Conservation (phyloP, 1,140 invertebrate genomes). For the Scaptodrosophila lebanonensis region DNA sequence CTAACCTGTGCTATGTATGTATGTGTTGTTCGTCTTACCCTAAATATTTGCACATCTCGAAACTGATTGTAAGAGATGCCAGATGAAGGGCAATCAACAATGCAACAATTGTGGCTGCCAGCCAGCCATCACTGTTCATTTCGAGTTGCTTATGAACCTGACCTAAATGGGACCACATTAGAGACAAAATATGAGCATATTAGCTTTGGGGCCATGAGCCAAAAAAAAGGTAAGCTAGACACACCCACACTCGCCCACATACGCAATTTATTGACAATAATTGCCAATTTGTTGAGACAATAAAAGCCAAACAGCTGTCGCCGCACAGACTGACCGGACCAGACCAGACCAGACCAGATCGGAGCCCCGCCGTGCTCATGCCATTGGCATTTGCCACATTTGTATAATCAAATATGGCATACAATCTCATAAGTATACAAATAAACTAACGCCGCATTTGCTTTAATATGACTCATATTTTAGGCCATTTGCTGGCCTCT, state of each 20-base stretch:
- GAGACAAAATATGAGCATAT: slow-evolving; percentile 63
- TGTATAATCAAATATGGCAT: slow-evolving; percentile 29
- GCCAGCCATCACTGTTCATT: slow-evolving; percentile 6
- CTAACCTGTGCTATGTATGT: slow-evolving; percentile 55
- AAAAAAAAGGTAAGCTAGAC: slow-evolving; percentile 51
- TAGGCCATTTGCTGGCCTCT: too few relatives aligned
- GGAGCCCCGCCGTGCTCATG: too few relatives aligned
- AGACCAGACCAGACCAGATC: too few relatives aligned
- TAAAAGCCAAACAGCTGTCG: slow-evolving; percentile 68
- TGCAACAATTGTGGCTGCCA: slow-evolving; percentile 25
- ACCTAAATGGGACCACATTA: slow-evolving; percentile 68
- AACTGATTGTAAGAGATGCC: too few relatives aligned
- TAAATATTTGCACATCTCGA: slow-evolving; percentile 52
- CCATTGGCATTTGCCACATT: slow-evolving; percentile 16
- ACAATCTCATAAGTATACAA: slow-evolving; percentile 12
- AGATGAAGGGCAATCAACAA: slow-evolving; percentile 37
- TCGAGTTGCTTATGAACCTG: slow-evolving; percentile 1
- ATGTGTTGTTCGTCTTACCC: too few relatives aligned
- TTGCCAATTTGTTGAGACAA: slow-evolving; percentile 42
- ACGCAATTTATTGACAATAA: slow-evolving; percentile 71
- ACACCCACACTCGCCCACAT: background rate
- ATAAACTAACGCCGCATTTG: background rate
- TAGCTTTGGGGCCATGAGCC: slow-evolving; percentile 27
- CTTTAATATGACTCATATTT: too few relatives aligned
- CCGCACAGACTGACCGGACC: slow-evolving; percentile 22